phyloP scores from a whole-genome alignment of 2,113 vertebrate genomes.

The Oreotragus oreotragus region DNA sequence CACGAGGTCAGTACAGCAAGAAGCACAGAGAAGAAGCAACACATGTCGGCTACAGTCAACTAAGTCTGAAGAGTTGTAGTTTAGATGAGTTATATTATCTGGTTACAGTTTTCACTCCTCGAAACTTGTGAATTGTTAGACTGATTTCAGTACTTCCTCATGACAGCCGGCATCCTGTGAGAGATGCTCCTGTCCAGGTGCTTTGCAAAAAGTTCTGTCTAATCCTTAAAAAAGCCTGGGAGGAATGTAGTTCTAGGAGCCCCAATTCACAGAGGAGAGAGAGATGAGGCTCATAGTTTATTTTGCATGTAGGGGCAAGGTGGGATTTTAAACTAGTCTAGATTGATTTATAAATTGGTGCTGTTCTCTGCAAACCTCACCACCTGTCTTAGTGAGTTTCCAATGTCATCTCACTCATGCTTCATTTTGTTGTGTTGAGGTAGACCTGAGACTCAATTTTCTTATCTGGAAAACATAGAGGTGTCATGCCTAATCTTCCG shows the following conservation, averaged over 20 bases:
- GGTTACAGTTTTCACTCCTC: background rate
- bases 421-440: background rate
- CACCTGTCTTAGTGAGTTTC: background rate
- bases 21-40: background rate
- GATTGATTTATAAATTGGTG: background rate
- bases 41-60: background rate
- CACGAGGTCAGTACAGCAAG: background rate
- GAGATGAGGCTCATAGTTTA: background rate
- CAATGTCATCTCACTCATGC: background rate
- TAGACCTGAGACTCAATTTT: background rate
- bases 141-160: background rate
- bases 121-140: background rate
- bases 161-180: background rate
- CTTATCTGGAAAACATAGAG: background rate
- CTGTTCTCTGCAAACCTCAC: background rate
- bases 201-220: background rate
- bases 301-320: background rate
- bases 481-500: background rate
- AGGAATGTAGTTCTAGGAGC: background rate
- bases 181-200: background rate
- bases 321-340: background rate
- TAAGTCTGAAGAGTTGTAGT: background rate
- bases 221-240: background rate
- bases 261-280: background rate
- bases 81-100: background rate